A percentile compares a stretch with the other conserved stretches of the same genome.
phyloP scores from a whole-genome alignment of 2,113 vertebrate genomes.

The Melanerpes formicivorus region DNA sequence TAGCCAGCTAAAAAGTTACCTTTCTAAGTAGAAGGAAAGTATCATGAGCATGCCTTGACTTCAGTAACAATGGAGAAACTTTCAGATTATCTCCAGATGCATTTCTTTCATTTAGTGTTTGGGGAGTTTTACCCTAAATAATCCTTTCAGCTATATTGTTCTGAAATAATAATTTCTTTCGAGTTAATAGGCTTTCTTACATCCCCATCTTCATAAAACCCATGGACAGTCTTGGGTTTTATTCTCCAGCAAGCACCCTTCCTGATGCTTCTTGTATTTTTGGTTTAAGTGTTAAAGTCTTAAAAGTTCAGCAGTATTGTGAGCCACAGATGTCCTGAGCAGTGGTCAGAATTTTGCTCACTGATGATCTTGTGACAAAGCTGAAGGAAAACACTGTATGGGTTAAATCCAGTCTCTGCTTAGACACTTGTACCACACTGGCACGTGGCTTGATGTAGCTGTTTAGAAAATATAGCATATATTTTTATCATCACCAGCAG shows the following conservation, averaged over 20 bases:
- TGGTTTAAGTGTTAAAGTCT: background rate
- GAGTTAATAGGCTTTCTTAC: background rate
- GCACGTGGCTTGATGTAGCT: background rate
- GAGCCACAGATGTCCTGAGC: background rate
- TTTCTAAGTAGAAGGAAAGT: background rate
- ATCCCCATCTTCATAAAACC: background rate
- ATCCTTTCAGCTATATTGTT: background rate
- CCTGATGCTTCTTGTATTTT: background rate
- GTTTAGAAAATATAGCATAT: background rate
- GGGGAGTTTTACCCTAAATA: background rate
- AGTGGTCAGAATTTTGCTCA: background rate
- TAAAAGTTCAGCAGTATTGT: background rate
- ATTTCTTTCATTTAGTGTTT: background rate
- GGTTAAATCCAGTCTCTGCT: background rate
- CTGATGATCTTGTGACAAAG: background rate
- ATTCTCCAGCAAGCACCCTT: background rate
- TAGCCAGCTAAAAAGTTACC: background rate
- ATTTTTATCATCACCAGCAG: background rate
- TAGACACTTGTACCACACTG: background rate
- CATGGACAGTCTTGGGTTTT: background rate
- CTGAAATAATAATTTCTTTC: background rate
- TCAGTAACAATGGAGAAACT: background rate
- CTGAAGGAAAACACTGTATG: background rate
- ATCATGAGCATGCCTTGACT: background rate
- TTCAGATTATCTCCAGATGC: background rate